These are phyloP conservation scores for Conus ventricosus DNA, from an alignment of 1,140 invertebrate genomes.

Conservation along the genomic window DNA sequence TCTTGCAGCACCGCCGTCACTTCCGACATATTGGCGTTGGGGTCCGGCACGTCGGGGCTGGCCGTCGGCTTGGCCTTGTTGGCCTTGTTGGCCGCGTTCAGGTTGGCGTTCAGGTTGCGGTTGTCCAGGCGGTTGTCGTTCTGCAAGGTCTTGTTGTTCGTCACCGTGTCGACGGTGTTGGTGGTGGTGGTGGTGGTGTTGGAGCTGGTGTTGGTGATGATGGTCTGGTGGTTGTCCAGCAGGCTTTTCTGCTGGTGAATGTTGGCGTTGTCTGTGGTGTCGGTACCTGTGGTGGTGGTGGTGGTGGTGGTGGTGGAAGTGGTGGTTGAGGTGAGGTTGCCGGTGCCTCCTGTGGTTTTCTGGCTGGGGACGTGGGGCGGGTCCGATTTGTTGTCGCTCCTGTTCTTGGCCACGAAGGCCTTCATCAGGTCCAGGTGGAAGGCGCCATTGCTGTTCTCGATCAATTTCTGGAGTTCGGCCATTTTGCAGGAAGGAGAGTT, in stretches of 20 bases:
- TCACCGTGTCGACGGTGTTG: background rate
- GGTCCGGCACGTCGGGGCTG: slow-evolving; percentile 10
- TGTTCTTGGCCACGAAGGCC: slow-evolving; percentile 13
- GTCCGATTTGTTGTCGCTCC: slow-evolving; percentile 2
- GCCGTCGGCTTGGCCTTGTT: background rate
- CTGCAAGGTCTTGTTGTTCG: background rate
- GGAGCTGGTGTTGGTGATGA: background rate
- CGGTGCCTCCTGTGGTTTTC: background rate
- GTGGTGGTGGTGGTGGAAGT: slow-evolving; percentile 14
- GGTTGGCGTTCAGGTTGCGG: slow-evolving; percentile 8
- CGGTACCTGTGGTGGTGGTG: slow-evolving; percentile 10
- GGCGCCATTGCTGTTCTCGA: slow-evolving; percentile 29
- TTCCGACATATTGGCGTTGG: slow-evolving; percentile 43
- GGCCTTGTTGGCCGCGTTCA: background rate
- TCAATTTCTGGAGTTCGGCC: slow-evolving; percentile 34
- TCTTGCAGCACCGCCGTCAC: slow-evolving; percentile 55
- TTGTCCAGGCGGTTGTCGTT: background rate
- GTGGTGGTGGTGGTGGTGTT: slow-evolving; percentile 2
- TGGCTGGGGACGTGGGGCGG: background rate
- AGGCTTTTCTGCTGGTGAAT: background rate
- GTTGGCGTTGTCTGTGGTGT: slow-evolving; percentile 35
- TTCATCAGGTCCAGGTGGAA: slow-evolving; percentile 35
- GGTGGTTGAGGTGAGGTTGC: background rate
- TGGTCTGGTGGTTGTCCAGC: background rate
- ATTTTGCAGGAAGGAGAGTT: background rate